Conservation (phyloP, 2,888 invertebrate genomes). For the Pherbina coryleti region DNA sequence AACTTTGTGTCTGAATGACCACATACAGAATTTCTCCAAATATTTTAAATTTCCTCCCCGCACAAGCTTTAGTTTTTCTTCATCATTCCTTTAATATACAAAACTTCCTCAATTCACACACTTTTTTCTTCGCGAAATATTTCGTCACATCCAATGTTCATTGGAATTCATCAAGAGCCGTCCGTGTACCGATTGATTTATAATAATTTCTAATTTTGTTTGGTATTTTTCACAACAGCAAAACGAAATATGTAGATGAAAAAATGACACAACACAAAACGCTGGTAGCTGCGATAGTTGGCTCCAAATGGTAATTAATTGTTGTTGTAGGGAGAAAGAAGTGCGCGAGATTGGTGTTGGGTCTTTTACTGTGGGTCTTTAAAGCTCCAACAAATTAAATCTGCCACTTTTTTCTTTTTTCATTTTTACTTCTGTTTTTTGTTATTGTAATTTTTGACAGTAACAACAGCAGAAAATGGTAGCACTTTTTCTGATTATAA, state of each 20-base stretch:
- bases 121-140: background rate
- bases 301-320: background rate
- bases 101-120: background rate
- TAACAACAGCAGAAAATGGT: background rate
- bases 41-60: too few species aligned
- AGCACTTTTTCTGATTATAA: background rate
- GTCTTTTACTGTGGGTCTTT: background rate
- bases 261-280: conserved; percentile 25
- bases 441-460: conserved; percentile 27
- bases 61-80: too few species aligned
- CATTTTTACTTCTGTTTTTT: background rate
- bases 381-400: background rate
- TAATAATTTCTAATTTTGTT: background rate
- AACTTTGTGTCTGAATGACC: too few species aligned
- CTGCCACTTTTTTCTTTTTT: background rate
- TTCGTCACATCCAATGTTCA: background rate
- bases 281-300: background rate
- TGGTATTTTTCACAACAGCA: conserved; percentile 5
- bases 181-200: background rate
- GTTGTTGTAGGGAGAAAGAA: background rate
- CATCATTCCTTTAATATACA: too few species aligned
- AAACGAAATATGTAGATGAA: background rate
- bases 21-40: too few species aligned
- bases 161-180: background rate
- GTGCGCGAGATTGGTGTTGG: background rate